These are phyloP conservation scores for Gymnopithys bicolor DNA, from an alignment of 2,797 vertebrate species.

Conservation along the genomic window DNA sequence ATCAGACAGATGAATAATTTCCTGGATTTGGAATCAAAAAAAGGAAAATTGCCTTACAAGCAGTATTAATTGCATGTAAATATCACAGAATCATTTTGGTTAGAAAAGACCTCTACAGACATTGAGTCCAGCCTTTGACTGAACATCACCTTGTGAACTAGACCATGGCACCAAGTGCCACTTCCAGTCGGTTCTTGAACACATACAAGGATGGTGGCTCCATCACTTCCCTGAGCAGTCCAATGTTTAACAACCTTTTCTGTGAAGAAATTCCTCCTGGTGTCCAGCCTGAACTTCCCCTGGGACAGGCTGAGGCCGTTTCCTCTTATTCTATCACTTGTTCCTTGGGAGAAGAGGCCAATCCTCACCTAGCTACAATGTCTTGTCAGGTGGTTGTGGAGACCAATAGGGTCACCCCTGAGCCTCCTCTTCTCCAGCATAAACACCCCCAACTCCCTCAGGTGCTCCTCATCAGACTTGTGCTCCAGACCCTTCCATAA, in stretches of 20 bases:
- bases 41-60: not conserved
- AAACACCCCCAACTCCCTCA: not conserved
- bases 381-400: not conserved
- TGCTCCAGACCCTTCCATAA: not conserved
- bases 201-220: not conserved
- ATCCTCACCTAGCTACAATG: not conserved
- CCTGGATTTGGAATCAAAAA: not conserved
- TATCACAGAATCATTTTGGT: not conserved
- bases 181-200: not conserved
- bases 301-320: not conserved
- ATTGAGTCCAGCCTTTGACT: not conserved
- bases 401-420: not conserved
- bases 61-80: not conserved
- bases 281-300: not conserved
- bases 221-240: not conserved
- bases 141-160: not conserved
- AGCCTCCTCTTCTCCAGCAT: not conserved
- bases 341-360: not conserved
- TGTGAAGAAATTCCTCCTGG: not conserved
- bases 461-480: not conserved
- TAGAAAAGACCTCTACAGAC: not conserved
- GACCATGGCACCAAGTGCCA: not conserved
- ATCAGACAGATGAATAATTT: not conserved
- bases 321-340: fast-evolving
- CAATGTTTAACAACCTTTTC: not conserved